Evolutionary conservation across 2,888 invertebrate genomes (phyloP).

Genomic region (Taphrorychus bicolor): DNA sequence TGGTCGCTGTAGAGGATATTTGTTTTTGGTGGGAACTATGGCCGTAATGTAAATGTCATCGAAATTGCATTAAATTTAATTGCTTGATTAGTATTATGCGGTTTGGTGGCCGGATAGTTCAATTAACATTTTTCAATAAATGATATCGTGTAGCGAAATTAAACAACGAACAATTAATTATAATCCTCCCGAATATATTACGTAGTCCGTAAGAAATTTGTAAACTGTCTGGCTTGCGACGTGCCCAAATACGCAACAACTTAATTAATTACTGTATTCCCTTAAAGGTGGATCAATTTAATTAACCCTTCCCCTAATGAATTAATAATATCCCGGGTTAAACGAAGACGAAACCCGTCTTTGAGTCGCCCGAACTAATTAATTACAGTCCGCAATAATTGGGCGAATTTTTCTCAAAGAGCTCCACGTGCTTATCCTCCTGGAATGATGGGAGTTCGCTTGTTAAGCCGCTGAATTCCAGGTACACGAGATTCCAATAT

Average conservation of each 20-base stretch:
- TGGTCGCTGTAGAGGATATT: constrained; percentile 10
- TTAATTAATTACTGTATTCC: constrained; percentile 5
- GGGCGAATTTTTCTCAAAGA: not conserved
- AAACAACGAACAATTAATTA: not conserved
- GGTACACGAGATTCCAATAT: not conserved
- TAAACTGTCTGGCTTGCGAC: not conserved
- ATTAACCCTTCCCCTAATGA: constrained; percentile 7
- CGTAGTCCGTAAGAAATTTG: not conserved
- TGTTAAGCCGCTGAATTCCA: not conserved
- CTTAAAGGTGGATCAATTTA: constrained; percentile 6
- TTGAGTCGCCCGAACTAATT: not conserved
- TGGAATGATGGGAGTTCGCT: not conserved
- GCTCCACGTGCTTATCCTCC: not conserved
- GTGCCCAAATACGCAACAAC: not conserved
- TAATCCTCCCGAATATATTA: not conserved
- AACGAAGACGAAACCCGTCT: not conserved
- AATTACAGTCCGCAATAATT: not conserved
- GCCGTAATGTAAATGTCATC: not conserved
- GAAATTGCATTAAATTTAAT: constrained; percentile 25
- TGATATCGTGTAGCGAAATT: not conserved
- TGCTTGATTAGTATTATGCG: constrained; percentile 25
- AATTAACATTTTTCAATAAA: constrained; percentile 14
- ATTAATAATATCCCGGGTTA: constrained; percentile 1
- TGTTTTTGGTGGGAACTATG: constrained; percentile 22
- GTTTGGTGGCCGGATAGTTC: constrained; percentile 3